A percentile compares a stretch with the other conserved stretches of the same genome.
phyloP scores from a whole-genome alignment of 1,140 invertebrate genomes.

The Drosophila chauvacae region DNA sequence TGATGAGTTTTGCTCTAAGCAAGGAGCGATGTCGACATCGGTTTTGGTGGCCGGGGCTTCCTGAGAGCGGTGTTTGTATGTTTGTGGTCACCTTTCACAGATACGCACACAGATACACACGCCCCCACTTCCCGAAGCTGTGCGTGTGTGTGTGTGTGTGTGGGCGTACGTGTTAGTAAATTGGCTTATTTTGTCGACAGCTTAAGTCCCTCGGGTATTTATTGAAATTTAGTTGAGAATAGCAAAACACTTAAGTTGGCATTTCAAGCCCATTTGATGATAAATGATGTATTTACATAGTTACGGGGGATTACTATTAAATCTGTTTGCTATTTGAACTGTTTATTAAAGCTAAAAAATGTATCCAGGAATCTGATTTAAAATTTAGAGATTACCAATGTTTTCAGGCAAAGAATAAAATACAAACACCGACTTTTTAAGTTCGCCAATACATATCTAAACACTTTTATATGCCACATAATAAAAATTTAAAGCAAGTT shows the following conservation, averaged over 20 bases:
- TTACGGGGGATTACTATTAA: not conserved
- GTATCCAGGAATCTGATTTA: not conserved
- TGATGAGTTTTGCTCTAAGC: conserved; percentile 74
- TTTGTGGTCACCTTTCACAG: conserved; percentile 48
- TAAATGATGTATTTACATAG: conserved; percentile 30
- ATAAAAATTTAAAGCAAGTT: conserved; percentile 1
- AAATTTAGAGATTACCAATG: not conserved
- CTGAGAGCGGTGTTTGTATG: conserved; percentile 55
- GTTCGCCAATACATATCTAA: too few relatives aligned
- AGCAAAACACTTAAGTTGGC: conserved; percentile 73
- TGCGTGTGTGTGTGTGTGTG: conserved; percentile 20
- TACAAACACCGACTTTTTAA: rapidly evolving
- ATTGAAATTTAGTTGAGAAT: conserved; percentile 80
- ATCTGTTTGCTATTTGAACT: not conserved
- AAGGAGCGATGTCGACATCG: conserved; percentile 49
- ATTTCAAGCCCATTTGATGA: conserved; percentile 38
- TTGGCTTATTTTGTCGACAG: conserved; percentile 81
- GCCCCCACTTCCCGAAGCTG: conserved; percentile 7
- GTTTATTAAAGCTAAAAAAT: too few relatives aligned
- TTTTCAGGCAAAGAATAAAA: not conserved
- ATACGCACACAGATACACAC: conserved; percentile 21
- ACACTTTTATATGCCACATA: too few relatives aligned
- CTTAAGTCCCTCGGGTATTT: conserved; percentile 72
- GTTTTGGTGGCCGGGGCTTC: conserved; percentile 29
- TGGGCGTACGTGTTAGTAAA: conserved; percentile 53